Evolutionary conservation across 2,888 invertebrate genomes (phyloP).

Genomic region (Ichneumoninae sp.): DNA sequence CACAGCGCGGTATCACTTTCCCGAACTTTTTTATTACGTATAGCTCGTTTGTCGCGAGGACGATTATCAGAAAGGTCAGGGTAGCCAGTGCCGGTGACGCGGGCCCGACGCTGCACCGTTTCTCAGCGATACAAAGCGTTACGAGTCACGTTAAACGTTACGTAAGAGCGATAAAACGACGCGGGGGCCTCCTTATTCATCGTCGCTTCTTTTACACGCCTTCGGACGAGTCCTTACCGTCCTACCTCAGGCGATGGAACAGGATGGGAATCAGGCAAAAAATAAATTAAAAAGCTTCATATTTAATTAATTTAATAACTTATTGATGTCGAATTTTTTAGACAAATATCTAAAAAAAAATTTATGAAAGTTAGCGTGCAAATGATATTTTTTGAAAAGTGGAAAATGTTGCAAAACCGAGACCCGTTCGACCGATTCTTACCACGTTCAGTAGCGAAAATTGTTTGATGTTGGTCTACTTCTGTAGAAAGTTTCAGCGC

Average conservation of each 20-base stretch:
- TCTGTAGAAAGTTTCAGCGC: too few relatives aligned
- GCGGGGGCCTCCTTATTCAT: background rate
- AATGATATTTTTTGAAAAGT: too few relatives aligned
- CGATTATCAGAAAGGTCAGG: conserved; percentile 51
- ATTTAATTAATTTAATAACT: too few relatives aligned
- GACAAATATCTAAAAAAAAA: too few relatives aligned
- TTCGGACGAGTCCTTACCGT: background rate
- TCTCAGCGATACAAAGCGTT: background rate
- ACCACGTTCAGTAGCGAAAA: too few relatives aligned
- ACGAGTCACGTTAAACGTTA: background rate
- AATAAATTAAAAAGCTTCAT: background rate
- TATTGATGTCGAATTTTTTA: too few relatives aligned
- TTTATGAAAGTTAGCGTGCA: too few relatives aligned
- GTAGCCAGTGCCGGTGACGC: conserved; percentile 44
- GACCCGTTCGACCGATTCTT: too few relatives aligned
- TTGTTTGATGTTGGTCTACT: too few relatives aligned
- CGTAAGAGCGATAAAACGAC: background rate
- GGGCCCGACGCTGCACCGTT: background rate
- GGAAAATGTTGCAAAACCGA: too few relatives aligned
- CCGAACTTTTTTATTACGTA: conserved; percentile 36
- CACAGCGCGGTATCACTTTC: conserved; percentile 43
- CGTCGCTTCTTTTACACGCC: background rate
- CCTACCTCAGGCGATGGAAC: background rate
- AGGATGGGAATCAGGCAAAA: background rate
- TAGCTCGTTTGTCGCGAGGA: conserved; percentile 22